A percentile compares a stretch with the other conserved stretches of the same genome.
These are phyloP conservation scores for Drosophila cracens DNA, from an alignment of 2,888 invertebrate genomes.

Conservation along the genomic window DNA sequence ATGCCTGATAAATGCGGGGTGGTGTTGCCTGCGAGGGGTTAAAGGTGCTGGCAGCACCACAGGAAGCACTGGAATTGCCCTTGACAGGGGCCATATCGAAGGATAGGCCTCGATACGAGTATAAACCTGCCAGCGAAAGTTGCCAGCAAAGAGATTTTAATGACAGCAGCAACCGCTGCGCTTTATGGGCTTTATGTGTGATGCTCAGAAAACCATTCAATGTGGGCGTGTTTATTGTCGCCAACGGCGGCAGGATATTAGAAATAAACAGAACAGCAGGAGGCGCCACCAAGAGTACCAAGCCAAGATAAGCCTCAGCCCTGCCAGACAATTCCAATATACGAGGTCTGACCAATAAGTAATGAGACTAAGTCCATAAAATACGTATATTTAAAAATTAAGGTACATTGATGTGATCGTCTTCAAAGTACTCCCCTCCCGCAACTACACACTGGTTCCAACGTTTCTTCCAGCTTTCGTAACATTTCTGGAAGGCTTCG, in stretches of 20 bases:
- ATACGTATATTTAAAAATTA: too few relatives aligned
- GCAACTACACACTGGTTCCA: too few relatives aligned
- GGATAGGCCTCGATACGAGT: slow-evolving; percentile 58
- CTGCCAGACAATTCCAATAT: slow-evolving; percentile 31
- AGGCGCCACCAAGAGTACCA: slow-evolving; percentile 31
- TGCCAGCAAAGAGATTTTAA: slow-evolving; percentile 74
- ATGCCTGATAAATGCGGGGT: slow-evolving; percentile 33
- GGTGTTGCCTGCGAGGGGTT: slow-evolving; percentile 44
- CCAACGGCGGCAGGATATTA: slow-evolving; percentile 71
- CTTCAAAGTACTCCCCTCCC: too few relatives aligned
- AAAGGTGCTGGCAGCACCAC: slow-evolving; percentile 67
- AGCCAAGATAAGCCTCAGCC: slow-evolving; percentile 48
- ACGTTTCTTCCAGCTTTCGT: too few relatives aligned
- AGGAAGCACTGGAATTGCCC: slow-evolving; percentile 61
- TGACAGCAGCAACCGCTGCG: slow-evolving; percentile 74
- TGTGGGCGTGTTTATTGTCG: slow-evolving; percentile 77
- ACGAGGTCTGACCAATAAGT: too few relatives aligned
- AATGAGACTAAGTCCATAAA: too few relatives aligned
- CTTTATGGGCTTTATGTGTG: slow-evolving; percentile 68
- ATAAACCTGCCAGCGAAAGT: slow-evolving; percentile 51
- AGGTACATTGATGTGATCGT: too few relatives aligned
- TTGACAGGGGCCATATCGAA: slow-evolving; percentile 34
- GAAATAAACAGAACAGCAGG: slow-evolving; percentile 73
- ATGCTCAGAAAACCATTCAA: slow-evolving; percentile 45
- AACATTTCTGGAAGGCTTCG: too few relatives aligned